Evolutionary conservation across 2,888 invertebrate genomes (phyloP).

Genomic region (Oligia strigilis): DNA sequence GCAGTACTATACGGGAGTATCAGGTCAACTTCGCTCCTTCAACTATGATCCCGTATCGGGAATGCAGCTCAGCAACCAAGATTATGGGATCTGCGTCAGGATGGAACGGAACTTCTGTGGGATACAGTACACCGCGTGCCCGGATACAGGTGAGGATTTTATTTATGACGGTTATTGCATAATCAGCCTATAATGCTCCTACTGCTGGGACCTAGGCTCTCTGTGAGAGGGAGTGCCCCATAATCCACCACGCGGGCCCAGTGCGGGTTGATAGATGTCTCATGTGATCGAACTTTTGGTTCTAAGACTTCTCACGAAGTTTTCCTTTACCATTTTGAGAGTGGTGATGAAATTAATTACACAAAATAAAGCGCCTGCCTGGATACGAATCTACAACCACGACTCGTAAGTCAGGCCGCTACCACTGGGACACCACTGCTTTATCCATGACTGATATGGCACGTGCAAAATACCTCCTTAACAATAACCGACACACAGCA

Average conservation of each 20-base stretch:
- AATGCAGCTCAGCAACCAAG: slow-evolving; percentile 96
- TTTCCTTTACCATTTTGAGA: neutral
- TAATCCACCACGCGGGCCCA: neutral
- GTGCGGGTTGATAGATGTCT: neutral
- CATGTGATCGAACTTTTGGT: no score
- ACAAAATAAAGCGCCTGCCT: no score
- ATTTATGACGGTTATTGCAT: neutral
- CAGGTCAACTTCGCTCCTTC: slow-evolving; percentile 95
- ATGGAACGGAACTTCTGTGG: slow-evolving; percentile 97
- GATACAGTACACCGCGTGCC: slow-evolving; percentile 95
- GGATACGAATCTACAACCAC: no score
- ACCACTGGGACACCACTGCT: no score
- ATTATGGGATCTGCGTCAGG: slow-evolving; percentile 96
- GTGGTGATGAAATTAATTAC: neutral
- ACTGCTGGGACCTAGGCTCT: neutral
- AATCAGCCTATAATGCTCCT: neutral
- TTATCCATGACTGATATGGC: no score
- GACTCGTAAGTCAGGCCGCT: no score
- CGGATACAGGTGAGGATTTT: slow-evolving; percentile 90
- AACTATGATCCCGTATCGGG: slow-evolving; percentile 95
- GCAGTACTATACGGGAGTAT: slow-evolving; percentile 95
- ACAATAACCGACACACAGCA: neutral
- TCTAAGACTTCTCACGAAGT: neutral
- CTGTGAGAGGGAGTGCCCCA: neutral
- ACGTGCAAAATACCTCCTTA: neutral